Conservation (phyloP, 2,797 vertebrate genomes). For the Enteromius viviparus region DNA sequence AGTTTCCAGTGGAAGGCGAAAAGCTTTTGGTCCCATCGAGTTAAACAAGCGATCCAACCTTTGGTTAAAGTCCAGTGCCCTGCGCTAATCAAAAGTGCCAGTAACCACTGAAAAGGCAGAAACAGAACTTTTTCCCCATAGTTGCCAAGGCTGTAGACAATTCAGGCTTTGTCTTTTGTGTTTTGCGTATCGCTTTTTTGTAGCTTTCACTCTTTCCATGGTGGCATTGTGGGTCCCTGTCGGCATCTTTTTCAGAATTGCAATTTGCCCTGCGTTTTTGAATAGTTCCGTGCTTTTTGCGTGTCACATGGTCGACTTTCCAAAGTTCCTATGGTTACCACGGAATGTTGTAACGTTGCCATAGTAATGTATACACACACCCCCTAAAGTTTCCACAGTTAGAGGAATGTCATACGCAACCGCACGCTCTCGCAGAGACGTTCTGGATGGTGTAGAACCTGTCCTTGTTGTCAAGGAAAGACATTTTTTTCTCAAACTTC, state of each 20-base stretch:
- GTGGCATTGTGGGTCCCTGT: not conserved
- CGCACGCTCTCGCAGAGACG: conserved; percentile 90
- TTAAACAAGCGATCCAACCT: conserved; percentile 6
- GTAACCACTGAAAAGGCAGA: conserved; percentile 20
- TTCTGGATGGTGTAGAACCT: conserved; percentile 89
- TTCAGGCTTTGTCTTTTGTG: conserved; percentile 18
- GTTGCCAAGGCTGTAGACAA: conserved; percentile 17
- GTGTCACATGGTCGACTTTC: not conserved
- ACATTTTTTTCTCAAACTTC: conserved; percentile 88
- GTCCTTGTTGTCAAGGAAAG: conserved; percentile 86
- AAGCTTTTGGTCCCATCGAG: not conserved
- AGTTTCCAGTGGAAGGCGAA: conserved; percentile 46
- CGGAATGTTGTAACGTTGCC: conserved; percentile 14
- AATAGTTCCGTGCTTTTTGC: not conserved
- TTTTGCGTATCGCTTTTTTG: not conserved
- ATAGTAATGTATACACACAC: not conserved
- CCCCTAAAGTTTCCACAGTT: conserved; percentile 8
- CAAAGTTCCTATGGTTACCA: not conserved
- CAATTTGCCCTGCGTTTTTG: conserved; percentile 5
- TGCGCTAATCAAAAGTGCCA: conserved; percentile 9
- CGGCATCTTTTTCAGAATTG: conserved; percentile 12
- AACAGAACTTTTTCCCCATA: not conserved
- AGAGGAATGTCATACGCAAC: conserved; percentile 84
- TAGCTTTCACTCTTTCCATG: conserved; percentile 29
- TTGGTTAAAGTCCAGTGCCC: conserved; percentile 11